Conservation (phyloP, 92 coral and sea anemone species). For the Phymanthus crucifer region DNA sequence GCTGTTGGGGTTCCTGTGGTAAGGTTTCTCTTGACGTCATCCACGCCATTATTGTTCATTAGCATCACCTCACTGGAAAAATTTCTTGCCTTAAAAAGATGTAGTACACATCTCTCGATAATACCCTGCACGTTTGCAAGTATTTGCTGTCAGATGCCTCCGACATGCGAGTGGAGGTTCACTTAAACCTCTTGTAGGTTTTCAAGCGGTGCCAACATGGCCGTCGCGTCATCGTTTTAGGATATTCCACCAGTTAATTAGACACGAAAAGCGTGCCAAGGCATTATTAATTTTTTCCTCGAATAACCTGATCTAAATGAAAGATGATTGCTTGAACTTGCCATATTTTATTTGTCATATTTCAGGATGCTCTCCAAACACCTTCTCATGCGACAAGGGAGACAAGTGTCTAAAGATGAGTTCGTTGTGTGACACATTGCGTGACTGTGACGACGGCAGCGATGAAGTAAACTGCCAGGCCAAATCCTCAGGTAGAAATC, state of each 20-base stretch:
- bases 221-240: background rate
- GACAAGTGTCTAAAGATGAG: constrained; percentile 68
- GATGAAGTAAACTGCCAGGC: constrained; percentile 82
- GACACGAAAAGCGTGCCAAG: background rate
- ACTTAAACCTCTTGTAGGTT: background rate
- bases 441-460: constrained; percentile 76
- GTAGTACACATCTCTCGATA: no score
- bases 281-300: background rate
- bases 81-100: background rate
- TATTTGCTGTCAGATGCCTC: background rate
- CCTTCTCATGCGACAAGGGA: constrained; percentile 74
- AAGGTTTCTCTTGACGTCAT: background rate
- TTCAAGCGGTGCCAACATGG: constrained; percentile 2
- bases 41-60: background rate
- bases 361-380: constrained; percentile 62
- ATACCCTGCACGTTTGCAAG: background rate
- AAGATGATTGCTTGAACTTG: background rate
- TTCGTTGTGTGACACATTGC: constrained; percentile 78
- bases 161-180: background rate
- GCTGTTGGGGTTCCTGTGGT: background rate
- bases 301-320: background rate
- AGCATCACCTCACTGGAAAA: background rate
- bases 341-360: background rate
- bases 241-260: background rate
- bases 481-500: constrained; percentile 7